Conservation (phyloP, 2,888 invertebrate genomes). For the Drosophila picticornis region DNA sequence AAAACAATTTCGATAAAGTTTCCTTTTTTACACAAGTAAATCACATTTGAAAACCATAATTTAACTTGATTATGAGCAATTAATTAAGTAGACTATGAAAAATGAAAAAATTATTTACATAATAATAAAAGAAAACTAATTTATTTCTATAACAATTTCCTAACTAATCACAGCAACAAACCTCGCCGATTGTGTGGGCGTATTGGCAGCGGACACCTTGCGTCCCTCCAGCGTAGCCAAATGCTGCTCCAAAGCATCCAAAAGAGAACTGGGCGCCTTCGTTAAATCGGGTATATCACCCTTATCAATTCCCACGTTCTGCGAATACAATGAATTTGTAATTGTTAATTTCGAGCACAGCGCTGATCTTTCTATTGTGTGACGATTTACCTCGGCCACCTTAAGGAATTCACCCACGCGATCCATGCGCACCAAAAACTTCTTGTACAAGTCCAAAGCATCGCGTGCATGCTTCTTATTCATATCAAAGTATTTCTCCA, state of each 20-base stretch:
- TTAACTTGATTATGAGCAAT: background rate
- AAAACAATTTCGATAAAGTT: background rate
- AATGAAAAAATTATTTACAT: constrained; percentile 17
- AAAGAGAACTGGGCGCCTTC: constrained; percentile 97
- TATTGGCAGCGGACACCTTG: constrained; percentile 93
- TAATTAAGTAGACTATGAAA: constrained; percentile 1
- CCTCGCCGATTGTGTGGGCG: constrained; percentile 94
- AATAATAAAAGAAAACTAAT: constrained; percentile 1
- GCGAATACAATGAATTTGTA: constrained; percentile 44
- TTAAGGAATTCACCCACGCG: constrained; percentile 99
- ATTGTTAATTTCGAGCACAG: background rate
- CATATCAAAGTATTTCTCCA: constrained; percentile 99
- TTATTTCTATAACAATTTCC: background rate
- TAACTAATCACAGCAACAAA: constrained; percentile 79
- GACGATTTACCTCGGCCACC: constrained; percentile 88
- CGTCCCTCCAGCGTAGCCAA: constrained; percentile 96
- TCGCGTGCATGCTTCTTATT: constrained; percentile 99
- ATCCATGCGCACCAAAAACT: constrained; percentile 99
- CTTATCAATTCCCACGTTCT: constrained; percentile 98
- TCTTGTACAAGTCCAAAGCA: constrained; percentile 99
- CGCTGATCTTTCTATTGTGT: background rate
- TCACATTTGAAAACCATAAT: background rate
- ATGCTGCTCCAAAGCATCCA: constrained; percentile 99
- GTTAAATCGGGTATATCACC: constrained; percentile 99
- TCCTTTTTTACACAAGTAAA: background rate